Evolutionary conservation across 1,140 invertebrate species (phyloP).

Genomic region (Aphis gossypii): DNA sequence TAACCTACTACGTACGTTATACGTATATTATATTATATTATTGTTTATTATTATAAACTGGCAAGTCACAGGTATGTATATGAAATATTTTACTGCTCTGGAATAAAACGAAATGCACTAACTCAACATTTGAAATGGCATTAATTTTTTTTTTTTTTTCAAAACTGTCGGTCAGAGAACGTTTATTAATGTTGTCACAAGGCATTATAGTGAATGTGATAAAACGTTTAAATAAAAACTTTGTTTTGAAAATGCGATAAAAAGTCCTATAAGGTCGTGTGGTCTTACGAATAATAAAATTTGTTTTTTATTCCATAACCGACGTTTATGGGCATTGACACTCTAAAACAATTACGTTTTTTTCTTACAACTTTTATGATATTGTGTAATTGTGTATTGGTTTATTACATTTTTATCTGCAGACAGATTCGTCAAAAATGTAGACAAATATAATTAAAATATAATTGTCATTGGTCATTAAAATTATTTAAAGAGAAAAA

Average conservation of each 20-base stretch:
- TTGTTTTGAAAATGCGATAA: slow-evolving; percentile 26
- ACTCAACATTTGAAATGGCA: background rate
- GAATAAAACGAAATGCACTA: background rate
- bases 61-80: no score
- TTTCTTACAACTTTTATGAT: slow-evolving; percentile 3
- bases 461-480: background rate
- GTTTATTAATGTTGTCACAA: slow-evolving; percentile 29
- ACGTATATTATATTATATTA: background rate
- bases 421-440: background rate
- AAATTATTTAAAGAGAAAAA: slow-evolving; percentile 18
- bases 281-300: slow-evolving; percentile 35
- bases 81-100: background rate
- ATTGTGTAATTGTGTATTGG: background rate
- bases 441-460: background rate
- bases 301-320: slow-evolving; percentile 21
- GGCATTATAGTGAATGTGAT: slow-evolving; percentile 17
- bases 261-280: background rate
- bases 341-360: background rate
- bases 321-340: background rate
- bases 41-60: background rate
- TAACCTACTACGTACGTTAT: no score
- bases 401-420: slow-evolving; percentile 41
- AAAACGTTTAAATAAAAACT: slow-evolving; percentile 35
- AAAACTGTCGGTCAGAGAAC: background rate
- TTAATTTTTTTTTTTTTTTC: background rate